A percentile compares a stretch with the other conserved stretches of the same genome.
These are phyloP conservation scores for Melitaea cinxia DNA, from an alignment of 1,140 invertebrate genomes.

Conservation along the genomic window DNA sequence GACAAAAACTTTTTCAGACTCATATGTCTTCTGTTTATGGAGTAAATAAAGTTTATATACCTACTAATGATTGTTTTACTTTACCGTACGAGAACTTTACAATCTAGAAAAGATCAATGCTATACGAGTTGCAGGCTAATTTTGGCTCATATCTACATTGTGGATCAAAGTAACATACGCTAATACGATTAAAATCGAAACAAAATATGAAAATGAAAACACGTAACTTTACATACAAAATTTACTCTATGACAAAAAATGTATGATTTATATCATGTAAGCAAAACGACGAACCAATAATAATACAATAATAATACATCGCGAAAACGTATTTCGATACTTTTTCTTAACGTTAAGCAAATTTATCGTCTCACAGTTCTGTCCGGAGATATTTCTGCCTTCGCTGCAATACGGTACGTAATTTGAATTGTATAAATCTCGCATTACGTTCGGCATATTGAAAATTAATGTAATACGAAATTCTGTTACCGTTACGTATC, in stretches of 20 bases:
- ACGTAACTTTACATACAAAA: not conserved
- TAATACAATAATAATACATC: constrained; percentile 14
- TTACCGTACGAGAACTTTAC: no score
- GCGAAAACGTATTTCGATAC: not conserved
- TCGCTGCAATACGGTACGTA: constrained; percentile 30
- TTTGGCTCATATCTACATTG: no score
- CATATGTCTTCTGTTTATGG: no score
- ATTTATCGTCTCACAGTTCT: constrained; percentile 20
- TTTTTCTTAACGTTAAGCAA: constrained; percentile 20
- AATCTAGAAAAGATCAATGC: no score
- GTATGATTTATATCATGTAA: not conserved
- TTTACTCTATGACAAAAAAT: not conserved
- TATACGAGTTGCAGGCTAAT: no score
- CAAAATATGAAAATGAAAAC: no score
- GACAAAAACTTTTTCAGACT: no score
- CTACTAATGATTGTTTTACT: no score
- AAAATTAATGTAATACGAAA: constrained; percentile 18
- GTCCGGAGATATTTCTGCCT: constrained; percentile 21
- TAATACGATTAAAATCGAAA: no score
- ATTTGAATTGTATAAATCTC: constrained; percentile 33
- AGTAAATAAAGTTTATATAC: no score
- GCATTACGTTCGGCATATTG: constrained; percentile 17
- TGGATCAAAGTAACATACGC: no score
- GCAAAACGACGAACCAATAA: constrained; percentile 8
- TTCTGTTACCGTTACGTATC: constrained; percentile 2